Conservation (phyloP, 2,888 invertebrate genomes). For the Trachelus stipa region DNA sequence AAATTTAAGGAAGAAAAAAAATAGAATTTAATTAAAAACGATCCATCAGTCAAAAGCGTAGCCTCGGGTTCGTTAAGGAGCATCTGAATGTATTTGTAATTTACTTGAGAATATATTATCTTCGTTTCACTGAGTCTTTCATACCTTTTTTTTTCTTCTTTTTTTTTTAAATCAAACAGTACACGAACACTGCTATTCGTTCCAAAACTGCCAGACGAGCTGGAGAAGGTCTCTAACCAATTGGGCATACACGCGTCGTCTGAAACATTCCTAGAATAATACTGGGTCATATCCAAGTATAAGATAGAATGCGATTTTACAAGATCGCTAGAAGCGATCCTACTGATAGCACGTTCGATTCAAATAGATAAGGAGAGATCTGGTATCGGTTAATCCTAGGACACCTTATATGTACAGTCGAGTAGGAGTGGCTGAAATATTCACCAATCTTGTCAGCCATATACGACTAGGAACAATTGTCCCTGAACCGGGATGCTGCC, state of each 20-base stretch:
- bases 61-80: background rate
- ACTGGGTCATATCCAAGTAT: conserved; percentile 18
- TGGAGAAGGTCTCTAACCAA: background rate
- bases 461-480: background rate
- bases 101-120: background rate
- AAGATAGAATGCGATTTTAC: background rate
- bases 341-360: background rate
- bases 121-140: background rate
- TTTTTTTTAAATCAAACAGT: background rate
- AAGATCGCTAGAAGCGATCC: background rate
- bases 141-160: background rate
- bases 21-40: background rate
- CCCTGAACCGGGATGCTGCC: background rate
- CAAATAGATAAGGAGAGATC: background rate
- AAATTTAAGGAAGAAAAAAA: background rate
- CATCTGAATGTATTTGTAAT: background rate
- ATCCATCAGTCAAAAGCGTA: background rate
- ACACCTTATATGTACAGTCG: background rate
- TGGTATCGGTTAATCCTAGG: background rate
- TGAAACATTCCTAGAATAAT: conserved; percentile 20
- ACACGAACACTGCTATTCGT: background rate
- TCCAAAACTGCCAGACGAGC: background rate
- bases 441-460: background rate
- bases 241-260: background rate
- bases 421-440: background rate